Evolutionary conservation across 1,140 invertebrate species (phyloP).

Genomic region (Colletes gigas): DNA sequence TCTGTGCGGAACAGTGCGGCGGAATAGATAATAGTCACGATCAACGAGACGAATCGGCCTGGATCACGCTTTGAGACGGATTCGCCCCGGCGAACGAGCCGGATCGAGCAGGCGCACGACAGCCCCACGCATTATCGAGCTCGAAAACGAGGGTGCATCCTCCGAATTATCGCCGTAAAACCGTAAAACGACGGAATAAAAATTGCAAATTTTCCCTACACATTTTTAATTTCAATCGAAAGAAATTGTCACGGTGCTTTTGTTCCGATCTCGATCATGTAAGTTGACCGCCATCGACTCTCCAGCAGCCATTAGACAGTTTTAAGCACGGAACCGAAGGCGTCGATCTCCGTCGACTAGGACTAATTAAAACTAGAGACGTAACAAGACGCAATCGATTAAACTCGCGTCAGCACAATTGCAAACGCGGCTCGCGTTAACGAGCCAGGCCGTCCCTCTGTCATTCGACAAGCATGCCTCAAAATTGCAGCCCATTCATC

Average conservation of each 20-base stretch:
- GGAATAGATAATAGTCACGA: constrained; percentile 50
- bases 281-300: no score
- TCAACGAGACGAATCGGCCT: constrained; percentile 42
- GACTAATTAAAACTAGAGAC: constrained; percentile 41
- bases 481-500: constrained; percentile 65
- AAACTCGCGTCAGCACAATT: constrained; percentile 42
- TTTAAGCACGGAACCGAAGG: background rate
- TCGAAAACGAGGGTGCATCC: background rate
- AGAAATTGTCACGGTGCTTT: no score
- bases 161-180: no score
- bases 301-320: no score
- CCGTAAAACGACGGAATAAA: no score
- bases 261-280: no score
- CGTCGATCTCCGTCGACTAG: background rate
- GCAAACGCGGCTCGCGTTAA: background rate
- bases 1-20: constrained; percentile 32
- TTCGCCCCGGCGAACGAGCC: constrained; percentile 9
- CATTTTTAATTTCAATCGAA: no score
- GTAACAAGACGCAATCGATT: constrained; percentile 37
- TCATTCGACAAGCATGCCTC: constrained; percentile 31
- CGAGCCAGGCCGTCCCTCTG: constrained; percentile 5
- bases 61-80: constrained; percentile 45
- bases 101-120: constrained; percentile 17
- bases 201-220: no score
- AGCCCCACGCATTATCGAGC: constrained; percentile 5